Percentiles rank a stretch among this genome's conserved stretches.
Evolutionary conservation across 1,140 invertebrate species (phyloP).

Genomic region (Eciton burchellii): DNA sequence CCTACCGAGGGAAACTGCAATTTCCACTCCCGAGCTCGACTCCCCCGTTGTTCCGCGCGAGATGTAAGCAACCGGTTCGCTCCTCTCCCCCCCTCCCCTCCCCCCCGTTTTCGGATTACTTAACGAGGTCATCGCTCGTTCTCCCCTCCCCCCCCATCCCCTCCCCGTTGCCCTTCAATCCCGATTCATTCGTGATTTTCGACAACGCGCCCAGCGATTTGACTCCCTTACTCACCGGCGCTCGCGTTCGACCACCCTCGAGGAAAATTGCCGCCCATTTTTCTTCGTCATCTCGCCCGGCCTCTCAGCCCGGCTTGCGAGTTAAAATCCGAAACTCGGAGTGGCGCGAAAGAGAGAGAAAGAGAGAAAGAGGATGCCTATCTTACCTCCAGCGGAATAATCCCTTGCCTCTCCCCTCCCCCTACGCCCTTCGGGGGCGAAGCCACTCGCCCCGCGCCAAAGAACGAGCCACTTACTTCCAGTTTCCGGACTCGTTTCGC

Average conservation of each 20-base stretch:
- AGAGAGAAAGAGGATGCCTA: slow-evolving; percentile 55
- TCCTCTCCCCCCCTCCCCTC: slow-evolving; percentile 43
- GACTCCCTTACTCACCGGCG: slow-evolving; percentile 73
- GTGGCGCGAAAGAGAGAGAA: slow-evolving; percentile 36
- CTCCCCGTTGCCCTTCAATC: slow-evolving; percentile 43
- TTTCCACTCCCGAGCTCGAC: slow-evolving; percentile 30
- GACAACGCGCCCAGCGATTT: slow-evolving; percentile 68
- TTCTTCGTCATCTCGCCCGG: slow-evolving; percentile 73
- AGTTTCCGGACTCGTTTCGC: slow-evolving; percentile 60
- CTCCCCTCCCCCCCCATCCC: too few species aligned
- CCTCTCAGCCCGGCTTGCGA: slow-evolving; percentile 38
- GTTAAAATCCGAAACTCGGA: slow-evolving; percentile 67
- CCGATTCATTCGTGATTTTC: slow-evolving; percentile 68
- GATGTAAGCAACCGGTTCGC: slow-evolving; percentile 24
- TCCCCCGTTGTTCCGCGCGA: not conserved
- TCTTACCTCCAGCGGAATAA: slow-evolving; percentile 53
- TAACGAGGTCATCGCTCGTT: slow-evolving; percentile 35
- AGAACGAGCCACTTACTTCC: slow-evolving; percentile 58
- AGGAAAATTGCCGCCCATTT: slow-evolving; percentile 74
- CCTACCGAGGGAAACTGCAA: not conserved
- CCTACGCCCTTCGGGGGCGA: too few species aligned
- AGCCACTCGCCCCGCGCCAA: not conserved
- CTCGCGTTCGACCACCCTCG: slow-evolving; percentile 42
- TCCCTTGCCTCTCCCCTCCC: too few species aligned
- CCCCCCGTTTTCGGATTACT: slow-evolving; percentile 40